Evolutionary conservation across 2,113 vertebrate species (phyloP).

Genomic region (Crotalus viridis): DNA sequence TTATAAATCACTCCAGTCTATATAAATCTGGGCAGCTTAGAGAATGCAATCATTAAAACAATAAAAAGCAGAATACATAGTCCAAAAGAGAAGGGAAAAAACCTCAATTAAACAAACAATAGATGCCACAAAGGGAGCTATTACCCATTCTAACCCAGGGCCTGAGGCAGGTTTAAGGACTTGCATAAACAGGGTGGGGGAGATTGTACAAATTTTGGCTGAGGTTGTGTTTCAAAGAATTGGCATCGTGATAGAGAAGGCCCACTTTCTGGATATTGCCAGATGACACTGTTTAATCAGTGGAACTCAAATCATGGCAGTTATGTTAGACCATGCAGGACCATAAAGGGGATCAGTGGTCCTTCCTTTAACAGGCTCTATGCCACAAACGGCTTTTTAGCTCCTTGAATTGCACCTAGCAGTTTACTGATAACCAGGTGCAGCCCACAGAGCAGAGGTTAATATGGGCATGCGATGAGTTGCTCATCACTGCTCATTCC

Average conservation of each 20-base stretch:
- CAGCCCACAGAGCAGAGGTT: not conserved
- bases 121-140: not conserved
- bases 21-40: not conserved
- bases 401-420: not conserved
- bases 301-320: not conserved
- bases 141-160: not conserved
- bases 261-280: not conserved
- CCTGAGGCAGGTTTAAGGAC: not conserved
- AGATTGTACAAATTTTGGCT: not conserved
- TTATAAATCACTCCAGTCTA: not conserved
- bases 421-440: not conserved
- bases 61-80: not conserved
- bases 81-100: not conserved
- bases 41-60: not conserved
- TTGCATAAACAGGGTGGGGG: not conserved
- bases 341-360: not conserved
- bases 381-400: not conserved
- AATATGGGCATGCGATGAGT: not conserved
- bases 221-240: not conserved
- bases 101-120: not conserved
- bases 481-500: not conserved
- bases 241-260: not conserved
- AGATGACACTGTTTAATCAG: not conserved
- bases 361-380: not conserved
- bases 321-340: not conserved